These are phyloP conservation scores for Lepisosteus osseus DNA, from an alignment of 2,113 vertebrate genomes.

Conservation along the genomic window DNA sequence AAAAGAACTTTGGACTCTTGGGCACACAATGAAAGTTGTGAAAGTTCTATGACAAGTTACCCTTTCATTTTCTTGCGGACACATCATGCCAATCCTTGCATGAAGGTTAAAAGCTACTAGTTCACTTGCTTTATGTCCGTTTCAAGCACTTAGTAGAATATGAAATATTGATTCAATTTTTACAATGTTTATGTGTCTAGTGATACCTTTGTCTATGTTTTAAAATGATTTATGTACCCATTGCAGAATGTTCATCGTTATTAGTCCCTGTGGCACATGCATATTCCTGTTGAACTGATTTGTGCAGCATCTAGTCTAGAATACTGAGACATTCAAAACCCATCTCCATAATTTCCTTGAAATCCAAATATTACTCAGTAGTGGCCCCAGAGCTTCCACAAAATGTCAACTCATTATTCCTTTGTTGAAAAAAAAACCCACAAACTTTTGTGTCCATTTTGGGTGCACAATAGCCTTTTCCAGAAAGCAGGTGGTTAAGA, in stretches of 20 bases:
- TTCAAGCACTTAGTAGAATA: constrained; percentile 3
- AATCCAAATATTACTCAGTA: constrained; percentile 4
- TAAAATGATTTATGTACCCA: constrained; percentile 15
- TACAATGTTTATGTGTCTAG: neutral
- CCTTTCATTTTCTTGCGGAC: neutral
- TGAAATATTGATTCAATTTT: constrained; percentile 7
- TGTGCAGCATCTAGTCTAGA: neutral
- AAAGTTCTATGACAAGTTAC: neutral
- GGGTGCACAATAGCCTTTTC: too few species aligned
- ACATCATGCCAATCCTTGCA: neutral
- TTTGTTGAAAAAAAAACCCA: neutral
- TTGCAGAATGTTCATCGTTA: constrained; percentile 1
- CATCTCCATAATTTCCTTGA: constrained; percentile 1
- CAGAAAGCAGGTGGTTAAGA: too few species aligned
- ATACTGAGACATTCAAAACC: constrained; percentile 1
- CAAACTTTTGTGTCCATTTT: too few species aligned
- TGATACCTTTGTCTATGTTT: constrained; percentile 8
- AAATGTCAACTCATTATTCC: neutral
- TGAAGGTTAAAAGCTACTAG: neutral
- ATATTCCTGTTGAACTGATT: constrained; percentile 12
- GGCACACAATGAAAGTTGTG: neutral
- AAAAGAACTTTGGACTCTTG: neutral
- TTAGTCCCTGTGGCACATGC: constrained; percentile 1
- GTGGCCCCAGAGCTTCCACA: too few species aligned
- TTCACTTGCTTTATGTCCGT: neutral